phyloP scores from a whole-genome alignment of 2,888 invertebrate genomes.

The Tipula helvola region DNA sequence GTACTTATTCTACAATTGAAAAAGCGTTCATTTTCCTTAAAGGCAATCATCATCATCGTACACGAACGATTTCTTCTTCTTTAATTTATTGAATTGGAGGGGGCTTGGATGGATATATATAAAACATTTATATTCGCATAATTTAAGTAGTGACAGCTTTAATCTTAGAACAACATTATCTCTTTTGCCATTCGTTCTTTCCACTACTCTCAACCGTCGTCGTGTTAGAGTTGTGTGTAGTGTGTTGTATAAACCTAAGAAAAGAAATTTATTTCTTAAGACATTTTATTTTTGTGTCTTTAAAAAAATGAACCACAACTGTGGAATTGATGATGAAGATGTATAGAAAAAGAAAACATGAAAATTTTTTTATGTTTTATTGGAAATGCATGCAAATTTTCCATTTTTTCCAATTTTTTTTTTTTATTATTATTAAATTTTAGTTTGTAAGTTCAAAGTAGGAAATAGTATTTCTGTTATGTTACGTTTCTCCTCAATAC shows the following conservation, averaged over 20 bases:
- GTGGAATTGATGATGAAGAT: neutral
- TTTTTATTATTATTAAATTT: neutral
- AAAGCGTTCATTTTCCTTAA: neutral
- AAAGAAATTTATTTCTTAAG: neutral
- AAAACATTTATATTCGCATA: conserved; percentile 11
- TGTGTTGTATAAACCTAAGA: neutral
- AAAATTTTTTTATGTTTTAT: conserved; percentile 5
- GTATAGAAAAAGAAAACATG: neutral
- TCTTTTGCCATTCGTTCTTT: neutral
- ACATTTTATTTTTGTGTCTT: neutral
- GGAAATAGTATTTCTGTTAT: neutral
- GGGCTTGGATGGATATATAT: neutral
- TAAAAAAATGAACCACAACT: neutral
- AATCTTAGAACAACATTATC: conserved; percentile 10
- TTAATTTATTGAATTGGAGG: neutral
- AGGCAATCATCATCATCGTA: neutral
- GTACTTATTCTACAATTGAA: neutral
- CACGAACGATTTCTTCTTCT: neutral
- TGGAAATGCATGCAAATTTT: conserved; percentile 4
- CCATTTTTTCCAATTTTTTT: neutral
- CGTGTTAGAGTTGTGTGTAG: neutral
- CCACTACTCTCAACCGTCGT: neutral
- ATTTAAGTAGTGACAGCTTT: conserved; percentile 13
- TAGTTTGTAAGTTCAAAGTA: neutral
- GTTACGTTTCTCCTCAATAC: neutral